Conservation (phyloP, 1,140 invertebrate species). For the Oryzaephilus surinamensis region DNA sequence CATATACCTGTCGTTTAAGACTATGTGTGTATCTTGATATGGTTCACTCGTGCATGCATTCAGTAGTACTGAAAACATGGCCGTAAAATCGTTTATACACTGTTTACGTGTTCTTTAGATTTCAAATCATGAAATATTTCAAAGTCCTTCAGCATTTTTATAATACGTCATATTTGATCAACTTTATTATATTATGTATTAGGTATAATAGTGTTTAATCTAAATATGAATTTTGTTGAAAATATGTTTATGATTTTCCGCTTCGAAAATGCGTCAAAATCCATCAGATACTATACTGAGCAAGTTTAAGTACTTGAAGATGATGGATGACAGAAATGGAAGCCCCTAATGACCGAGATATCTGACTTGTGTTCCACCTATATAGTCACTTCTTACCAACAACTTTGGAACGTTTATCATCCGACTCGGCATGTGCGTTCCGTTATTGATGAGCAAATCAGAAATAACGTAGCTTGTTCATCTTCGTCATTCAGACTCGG, state of each 20-base stretch:
- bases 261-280: too few relatives aligned
- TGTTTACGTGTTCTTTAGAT: constrained; percentile 14
- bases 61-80: constrained; percentile 15
- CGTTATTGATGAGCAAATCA: constrained; percentile 33
- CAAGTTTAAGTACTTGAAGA: constrained; percentile 15
- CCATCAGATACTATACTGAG: too few relatives aligned
- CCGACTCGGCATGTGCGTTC: constrained; percentile 18
- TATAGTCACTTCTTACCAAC: constrained; percentile 23
- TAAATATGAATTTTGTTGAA: too few relatives aligned
- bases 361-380: constrained; percentile 21
- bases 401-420: constrained; percentile 22
- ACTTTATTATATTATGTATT: too few relatives aligned
- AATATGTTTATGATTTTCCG: too few relatives aligned
- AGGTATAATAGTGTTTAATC: too few relatives aligned
- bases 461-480: constrained; percentile 31
- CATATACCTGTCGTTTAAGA: constrained; percentile 14
- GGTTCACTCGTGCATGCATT: constrained; percentile 16
- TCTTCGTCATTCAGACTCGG: constrained; percentile 29
- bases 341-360: constrained; percentile 31
- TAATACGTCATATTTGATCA: too few relatives aligned
- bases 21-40: constrained; percentile 16
- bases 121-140: constrained; percentile 12
- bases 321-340: constrained; percentile 31
- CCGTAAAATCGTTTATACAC: constrained; percentile 15
- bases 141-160: constrained; percentile 7